Evolutionary conservation across 2,113 vertebrate genomes (phyloP).

Genomic region (Sclerurus mexicanus): DNA sequence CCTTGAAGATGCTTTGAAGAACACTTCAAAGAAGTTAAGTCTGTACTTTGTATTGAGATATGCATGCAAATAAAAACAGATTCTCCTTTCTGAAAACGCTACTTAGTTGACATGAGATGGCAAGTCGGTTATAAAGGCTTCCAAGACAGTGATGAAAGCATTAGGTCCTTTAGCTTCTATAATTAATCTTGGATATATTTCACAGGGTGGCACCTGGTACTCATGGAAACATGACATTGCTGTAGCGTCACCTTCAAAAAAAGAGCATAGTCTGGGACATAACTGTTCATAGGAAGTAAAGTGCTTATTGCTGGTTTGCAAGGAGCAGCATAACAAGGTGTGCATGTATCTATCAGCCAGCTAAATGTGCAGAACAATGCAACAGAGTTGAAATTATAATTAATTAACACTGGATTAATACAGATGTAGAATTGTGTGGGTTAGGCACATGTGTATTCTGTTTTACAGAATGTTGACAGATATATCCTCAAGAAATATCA

Average conservation of each 20-base stretch:
- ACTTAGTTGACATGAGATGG: neutral
- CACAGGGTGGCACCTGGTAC: neutral
- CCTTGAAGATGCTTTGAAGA: constrained; percentile 57
- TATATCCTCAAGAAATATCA: neutral
- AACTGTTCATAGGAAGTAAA: neutral
- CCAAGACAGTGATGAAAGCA: constrained; percentile 20
- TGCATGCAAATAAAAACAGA: constrained; percentile 50
- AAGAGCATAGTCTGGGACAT: neutral
- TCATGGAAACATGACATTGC: neutral
- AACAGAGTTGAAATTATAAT: neutral
- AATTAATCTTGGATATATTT: neutral
- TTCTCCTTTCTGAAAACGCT: constrained; percentile 6
- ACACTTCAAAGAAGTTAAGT: constrained; percentile 29
- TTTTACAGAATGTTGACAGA: neutral
- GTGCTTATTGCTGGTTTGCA: neutral
- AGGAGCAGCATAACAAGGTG: neutral
- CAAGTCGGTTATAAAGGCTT: neutral
- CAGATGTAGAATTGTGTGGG: neutral
- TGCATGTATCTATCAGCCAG: neutral
- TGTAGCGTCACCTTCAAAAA: neutral
- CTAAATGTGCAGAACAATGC: neutral
- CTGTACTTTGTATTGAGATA: constrained; percentile 46
- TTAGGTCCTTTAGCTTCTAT: neutral
- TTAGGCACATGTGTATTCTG: neutral
- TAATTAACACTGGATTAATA: neutral